Percentiles rank a stretch among this genome's conserved stretches.
Evolutionary conservation across 2,888 invertebrate species (phyloP).

Genomic region (Philhelius pedissequus): DNA sequence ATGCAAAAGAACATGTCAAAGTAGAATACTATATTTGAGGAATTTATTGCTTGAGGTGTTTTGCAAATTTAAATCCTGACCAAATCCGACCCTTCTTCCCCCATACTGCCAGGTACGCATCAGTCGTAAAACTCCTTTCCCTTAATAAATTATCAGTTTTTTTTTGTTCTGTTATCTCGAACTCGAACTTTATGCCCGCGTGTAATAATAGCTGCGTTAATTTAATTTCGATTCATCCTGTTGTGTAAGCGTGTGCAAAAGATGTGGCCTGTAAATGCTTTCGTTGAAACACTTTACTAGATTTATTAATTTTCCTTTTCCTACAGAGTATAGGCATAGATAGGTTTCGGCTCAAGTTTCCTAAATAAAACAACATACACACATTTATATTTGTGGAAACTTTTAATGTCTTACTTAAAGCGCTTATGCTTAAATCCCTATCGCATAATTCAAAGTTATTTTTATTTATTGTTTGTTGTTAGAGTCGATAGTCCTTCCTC

Average conservation of each 20-base stretch:
- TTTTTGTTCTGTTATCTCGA: background rate
- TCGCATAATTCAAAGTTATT: conserved; percentile 44
- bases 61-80: conserved; percentile 2
- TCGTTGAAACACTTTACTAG: conserved; percentile 55
- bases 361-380: background rate
- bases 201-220: conserved; percentile 57
- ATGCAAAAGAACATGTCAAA: no score
- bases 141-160: conserved; percentile 40
- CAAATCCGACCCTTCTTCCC: background rate
- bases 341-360: background rate
- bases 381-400: background rate
- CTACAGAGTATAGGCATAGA: no score
- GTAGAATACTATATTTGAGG: no score
- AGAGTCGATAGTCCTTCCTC: conserved; percentile 1
- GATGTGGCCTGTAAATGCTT: conserved; percentile 40
- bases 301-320: conserved; percentile 55
- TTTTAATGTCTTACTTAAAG: conserved; percentile 10
- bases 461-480: conserved; percentile 32
- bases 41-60: no score
- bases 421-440: conserved; percentile 28
- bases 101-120: background rate
- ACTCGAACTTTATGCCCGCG: background rate
- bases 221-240: conserved; percentile 39
- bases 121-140: background rate
- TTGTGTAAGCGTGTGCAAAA: background rate